Evolutionary conservation across 1,140 invertebrate species (phyloP).

Genomic region (Drosophila saltans): DNA sequence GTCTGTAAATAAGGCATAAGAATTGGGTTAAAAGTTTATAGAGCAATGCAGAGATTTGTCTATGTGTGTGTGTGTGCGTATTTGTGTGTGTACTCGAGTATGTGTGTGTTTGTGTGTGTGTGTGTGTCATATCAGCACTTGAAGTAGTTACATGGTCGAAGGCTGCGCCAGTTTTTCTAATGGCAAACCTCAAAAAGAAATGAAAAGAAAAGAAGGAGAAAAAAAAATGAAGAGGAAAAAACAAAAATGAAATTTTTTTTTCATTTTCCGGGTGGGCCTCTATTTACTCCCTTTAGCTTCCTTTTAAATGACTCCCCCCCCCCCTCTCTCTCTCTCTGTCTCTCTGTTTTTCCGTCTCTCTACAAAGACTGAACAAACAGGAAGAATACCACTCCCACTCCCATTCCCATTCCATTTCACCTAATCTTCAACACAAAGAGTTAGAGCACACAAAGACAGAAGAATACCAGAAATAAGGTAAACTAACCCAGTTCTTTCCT

Average conservation of each 20-base stretch:
- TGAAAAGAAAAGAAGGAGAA: not conserved
- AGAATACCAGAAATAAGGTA: slow-evolving; percentile 15
- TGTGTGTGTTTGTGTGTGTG: slow-evolving; percentile 32
- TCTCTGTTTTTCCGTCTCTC: too few species aligned
- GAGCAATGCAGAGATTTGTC: slow-evolving; percentile 76
- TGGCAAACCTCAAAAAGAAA: slow-evolving; percentile 41
- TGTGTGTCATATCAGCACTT: slow-evolving; percentile 61
- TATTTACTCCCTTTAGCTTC: not conserved
- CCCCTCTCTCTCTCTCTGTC: too few species aligned
- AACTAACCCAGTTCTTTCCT: slow-evolving; percentile 15
- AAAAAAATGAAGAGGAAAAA: not conserved
- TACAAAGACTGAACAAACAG: slow-evolving; percentile 31
- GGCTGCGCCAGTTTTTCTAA: slow-evolving; percentile 71
- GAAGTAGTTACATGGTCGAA: slow-evolving; percentile 77
- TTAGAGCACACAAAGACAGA: not conserved
- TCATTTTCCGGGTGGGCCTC: slow-evolving; percentile 6
- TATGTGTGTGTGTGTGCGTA: slow-evolving; percentile 12
- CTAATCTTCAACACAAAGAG: not conserved
- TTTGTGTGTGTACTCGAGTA: not conserved
- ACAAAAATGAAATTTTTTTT: slow-evolving; percentile 2
- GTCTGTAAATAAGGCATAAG: slow-evolving; percentile 76
- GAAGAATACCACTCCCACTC: slow-evolving; percentile 7
- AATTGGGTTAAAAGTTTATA: slow-evolving; percentile 80
- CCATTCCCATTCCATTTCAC: not conserved
- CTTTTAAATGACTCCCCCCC: not conserved